Evolutionary conservation across 2,797 vertebrate species (phyloP).

Genomic region (Nyctibius grandis): DNA sequence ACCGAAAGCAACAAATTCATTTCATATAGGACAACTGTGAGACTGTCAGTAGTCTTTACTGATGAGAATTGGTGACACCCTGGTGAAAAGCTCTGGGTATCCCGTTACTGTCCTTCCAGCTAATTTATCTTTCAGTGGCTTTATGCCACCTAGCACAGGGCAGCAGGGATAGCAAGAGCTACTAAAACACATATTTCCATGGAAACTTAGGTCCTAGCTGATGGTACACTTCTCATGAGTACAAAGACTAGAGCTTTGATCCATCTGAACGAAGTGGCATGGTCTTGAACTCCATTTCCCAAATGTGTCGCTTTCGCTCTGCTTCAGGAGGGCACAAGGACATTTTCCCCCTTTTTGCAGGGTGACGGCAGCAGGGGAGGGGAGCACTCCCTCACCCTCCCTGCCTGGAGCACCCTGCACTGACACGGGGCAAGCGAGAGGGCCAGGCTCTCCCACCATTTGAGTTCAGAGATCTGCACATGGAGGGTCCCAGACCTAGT

Average conservation of each 20-base stretch:
- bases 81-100: not conserved
- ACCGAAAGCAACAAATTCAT: not conserved
- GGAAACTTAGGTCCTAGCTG: not conserved
- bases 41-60: not conserved
- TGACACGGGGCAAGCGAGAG: not conserved
- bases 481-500: not conserved
- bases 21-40: not conserved
- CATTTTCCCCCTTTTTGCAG: not conserved
- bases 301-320: not conserved
- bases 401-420: not conserved
- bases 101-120: not conserved
- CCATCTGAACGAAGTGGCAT: accelerated
- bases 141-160: not conserved
- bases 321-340: not conserved
- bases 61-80: not conserved
- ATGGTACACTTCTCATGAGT: not conserved
- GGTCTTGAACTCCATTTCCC: not conserved
- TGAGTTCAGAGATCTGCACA: not conserved
- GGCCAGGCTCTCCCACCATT: not conserved
- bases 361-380: not conserved
- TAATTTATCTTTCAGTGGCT: not conserved
- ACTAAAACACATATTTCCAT: not conserved
- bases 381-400: accelerated
- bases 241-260: not conserved
- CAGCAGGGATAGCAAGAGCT: not conserved